A percentile compares a stretch with the other conserved stretches of the same genome.
phyloP scores from a whole-genome alignment of 2,113 vertebrate species.

The Passer montanus region DNA sequence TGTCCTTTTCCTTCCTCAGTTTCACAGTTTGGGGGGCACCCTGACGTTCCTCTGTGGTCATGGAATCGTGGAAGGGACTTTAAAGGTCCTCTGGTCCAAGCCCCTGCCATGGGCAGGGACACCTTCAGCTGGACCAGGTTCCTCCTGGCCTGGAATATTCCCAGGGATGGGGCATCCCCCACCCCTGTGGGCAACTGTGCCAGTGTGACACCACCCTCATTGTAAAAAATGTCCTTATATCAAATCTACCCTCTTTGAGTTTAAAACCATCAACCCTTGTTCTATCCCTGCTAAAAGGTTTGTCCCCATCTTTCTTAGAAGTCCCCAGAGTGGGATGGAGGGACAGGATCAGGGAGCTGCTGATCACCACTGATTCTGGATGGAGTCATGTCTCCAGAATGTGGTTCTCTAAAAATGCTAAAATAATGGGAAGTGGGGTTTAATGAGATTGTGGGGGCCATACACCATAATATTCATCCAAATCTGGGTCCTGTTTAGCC shows the following conservation, averaged over 20 bases:
- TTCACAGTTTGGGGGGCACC: background rate
- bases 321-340: background rate
- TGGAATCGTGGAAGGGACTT: background rate
- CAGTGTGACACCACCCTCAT: background rate
- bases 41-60: background rate
- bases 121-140: background rate
- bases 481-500: background rate
- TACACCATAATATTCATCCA: background rate
- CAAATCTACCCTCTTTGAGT: background rate
- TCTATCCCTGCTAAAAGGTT: background rate
- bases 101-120: background rate
- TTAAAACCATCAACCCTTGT: background rate
- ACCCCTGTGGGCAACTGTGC: background rate
- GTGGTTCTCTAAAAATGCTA: background rate
- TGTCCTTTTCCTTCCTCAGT: background rate
- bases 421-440: background rate
- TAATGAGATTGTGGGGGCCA: background rate
- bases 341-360: background rate
- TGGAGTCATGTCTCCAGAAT: conserved; percentile 15
- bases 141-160: background rate
- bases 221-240: background rate
- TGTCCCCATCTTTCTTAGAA: background rate
- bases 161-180: background rate
- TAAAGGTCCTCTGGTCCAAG: background rate
- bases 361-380: background rate